phyloP scores from a whole-genome alignment of 2,888 invertebrate species.

The Apoda limacodes region DNA sequence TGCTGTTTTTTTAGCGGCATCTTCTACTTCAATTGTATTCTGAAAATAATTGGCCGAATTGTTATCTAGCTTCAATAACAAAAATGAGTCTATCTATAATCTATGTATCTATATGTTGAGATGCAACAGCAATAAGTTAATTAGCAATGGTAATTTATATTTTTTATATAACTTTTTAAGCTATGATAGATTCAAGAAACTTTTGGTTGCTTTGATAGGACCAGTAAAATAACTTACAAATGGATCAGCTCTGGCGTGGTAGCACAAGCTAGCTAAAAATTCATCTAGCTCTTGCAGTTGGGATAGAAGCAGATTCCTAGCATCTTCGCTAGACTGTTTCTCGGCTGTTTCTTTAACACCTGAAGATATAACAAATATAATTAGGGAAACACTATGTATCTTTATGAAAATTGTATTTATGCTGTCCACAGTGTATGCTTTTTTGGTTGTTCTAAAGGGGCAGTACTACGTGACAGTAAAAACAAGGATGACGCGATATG shows the following conservation, averaged over 20 bases:
- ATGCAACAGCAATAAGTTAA: too few relatives aligned
- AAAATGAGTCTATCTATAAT: too few relatives aligned
- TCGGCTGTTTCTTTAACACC: conserved; percentile 37
- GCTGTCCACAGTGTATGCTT: too few relatives aligned
- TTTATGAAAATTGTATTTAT: too few relatives aligned
- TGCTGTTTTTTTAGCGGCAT: conserved; percentile 40
- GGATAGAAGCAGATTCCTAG: conserved; percentile 34
- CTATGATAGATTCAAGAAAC: too few relatives aligned
- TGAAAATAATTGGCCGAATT: too few relatives aligned
- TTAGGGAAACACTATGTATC: too few relatives aligned
- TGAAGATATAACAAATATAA: conserved; percentile 14
- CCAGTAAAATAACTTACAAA: conserved; percentile 21
- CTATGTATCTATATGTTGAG: too few relatives aligned
- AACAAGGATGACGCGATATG: neutral
- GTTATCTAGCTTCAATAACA: neutral
- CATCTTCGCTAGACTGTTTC: conserved; percentile 31
- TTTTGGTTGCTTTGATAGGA: conserved; percentile 21
- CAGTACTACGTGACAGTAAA: too few relatives aligned
- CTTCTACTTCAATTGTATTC: conserved; percentile 31
- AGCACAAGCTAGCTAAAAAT: conserved; percentile 18
- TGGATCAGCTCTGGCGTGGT: neutral
- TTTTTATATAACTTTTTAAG: too few relatives aligned
- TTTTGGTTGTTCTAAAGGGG: too few relatives aligned
- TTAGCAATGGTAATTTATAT: too few relatives aligned
- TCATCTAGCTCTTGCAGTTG: conserved; percentile 40